Evolutionary conservation across 2,888 invertebrate genomes (phyloP), one percentile per base, ranked within the genome.

Genomic region (Ophioninae sp.): DNA sequence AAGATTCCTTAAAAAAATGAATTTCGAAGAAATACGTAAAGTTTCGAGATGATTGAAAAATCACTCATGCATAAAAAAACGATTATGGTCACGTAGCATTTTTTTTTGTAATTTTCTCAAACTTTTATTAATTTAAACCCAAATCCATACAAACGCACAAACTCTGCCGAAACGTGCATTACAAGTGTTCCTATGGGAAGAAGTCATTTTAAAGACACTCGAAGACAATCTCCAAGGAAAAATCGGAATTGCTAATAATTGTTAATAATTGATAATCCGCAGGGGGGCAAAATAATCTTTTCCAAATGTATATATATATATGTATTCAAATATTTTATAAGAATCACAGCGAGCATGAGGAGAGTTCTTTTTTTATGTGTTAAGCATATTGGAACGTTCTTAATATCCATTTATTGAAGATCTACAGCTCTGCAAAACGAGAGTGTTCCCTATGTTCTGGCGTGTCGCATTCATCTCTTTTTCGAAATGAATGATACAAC

Each of bases 381-480:
- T 59, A 20, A 59, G 21, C 8, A 59, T 21, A 5, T 59, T 59
- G 59, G 20, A 3, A 41, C 8, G 37, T 39, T 67, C n/a, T 41
- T 39, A 17, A 41, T 41, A 67, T 20, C 17, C 39, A 67, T 44
- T 23, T 8, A 23, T 64, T 30, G 44, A 37, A 70, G 39, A 30
- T 74, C 50, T 62, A 30, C 61, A 74, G 74, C 30, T 62, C 37
- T 74, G 23, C 74, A 41, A n/a, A 74, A 74, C 64, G 74, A 74
- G 74, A 74, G n/a, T 20, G 13, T 50, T 17, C 74, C 74, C 30
- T 74, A 61, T 20, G 62, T 74, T 64, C 50, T 74, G 50, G 39
- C 74, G 0, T 74, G 64, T 30, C 74, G 74, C 21, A 73, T 59
- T 41, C 61, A 61, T 8, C 59, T 61, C 59, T 73, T 61, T 62